Base-by-base conservation (phyloP, 92 coral and sea anemone genomes). In the Palythoa heliodiscus region DNA sequence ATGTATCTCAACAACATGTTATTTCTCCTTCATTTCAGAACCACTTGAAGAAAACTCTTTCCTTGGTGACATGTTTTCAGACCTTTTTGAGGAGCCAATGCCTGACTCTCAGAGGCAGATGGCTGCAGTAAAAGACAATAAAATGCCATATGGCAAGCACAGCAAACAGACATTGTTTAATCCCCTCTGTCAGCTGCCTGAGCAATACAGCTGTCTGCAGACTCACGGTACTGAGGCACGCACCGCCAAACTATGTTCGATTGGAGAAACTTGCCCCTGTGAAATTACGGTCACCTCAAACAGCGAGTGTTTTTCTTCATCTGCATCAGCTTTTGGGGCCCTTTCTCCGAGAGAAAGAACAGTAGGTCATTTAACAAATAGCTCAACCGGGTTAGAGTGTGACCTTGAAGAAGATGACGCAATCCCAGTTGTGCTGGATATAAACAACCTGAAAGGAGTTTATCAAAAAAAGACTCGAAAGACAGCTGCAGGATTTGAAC, bases 391-490 rank as follows among this genome's bases (percentile, higher is more conserved):
- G 58, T 52, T 80, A 4, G 84, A 63, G 57, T 50, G 37, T 23
- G 74, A 64, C 60, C 12, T 43, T 3, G 84, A 80, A 47, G 84
- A 40, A 8, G 70, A 80, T 22, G 73, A 68, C 11, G 50, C 71
- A 1, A 80, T 80, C 17, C 58, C 84, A 11, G 84, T 80, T 19
- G 84, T 80, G 23, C 43, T 80, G 16, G 84, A 80, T 38, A 66
- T 80, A n/a, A 40, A 43, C n/a, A 80, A 80, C 52, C 73, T 80
- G 20, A 63, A 17, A 38, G 74, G 43, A 3, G 73, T 80, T 66
- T 80, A 80, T 73, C 84, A 63, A 40, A 80, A 80, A 80, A 80
- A 80, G 58, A 80, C 84, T 13, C 71, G 84, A 63, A 80, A 80
- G 53, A 66, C 84, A 39, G 58, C 57, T 22, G 9, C 24, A 2